Conservation (phyloP, 2,797 vertebrate species). For the Anisognathus igniventris region DNA sequence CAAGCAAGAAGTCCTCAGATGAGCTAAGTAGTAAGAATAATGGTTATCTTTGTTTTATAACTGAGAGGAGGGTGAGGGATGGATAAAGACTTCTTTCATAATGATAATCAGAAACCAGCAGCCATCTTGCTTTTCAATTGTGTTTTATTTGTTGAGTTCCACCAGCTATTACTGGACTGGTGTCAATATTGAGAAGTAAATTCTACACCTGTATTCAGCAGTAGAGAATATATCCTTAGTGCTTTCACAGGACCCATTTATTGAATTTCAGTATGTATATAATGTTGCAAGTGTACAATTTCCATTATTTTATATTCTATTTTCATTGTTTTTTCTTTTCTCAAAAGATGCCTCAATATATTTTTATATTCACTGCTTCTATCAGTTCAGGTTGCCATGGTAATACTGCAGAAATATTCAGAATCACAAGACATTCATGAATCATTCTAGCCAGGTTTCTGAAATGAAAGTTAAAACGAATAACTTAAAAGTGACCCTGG, state of each 20-base stretch:
- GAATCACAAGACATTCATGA: constrained; percentile 37
- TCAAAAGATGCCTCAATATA: neutral
- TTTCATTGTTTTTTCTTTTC: neutral
- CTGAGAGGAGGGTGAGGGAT: neutral
- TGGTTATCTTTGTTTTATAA: neutral
- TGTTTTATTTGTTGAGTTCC: neutral
- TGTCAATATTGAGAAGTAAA: neutral
- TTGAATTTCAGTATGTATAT: neutral
- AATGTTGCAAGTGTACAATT: neutral
- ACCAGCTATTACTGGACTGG: neutral
- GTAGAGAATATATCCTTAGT: neutral
- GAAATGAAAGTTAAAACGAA: constrained; percentile 17
- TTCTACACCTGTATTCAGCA: neutral
- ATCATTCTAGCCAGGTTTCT: constrained; percentile 37
- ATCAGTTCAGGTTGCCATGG: constrained; percentile 65
- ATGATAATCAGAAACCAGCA: neutral
- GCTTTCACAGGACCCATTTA: neutral
- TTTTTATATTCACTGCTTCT: constrained; percentile 42
- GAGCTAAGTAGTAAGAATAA: neutral
- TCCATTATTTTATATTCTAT: neutral
- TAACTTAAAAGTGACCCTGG: neutral
- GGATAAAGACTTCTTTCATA: neutral
- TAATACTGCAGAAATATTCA: constrained; percentile 63
- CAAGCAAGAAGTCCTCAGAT: neutral
- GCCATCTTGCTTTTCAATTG: neutral